Base-by-base conservation (phyloP, 2,113 vertebrate species). In the Chaetodon trifascialis region DNA sequence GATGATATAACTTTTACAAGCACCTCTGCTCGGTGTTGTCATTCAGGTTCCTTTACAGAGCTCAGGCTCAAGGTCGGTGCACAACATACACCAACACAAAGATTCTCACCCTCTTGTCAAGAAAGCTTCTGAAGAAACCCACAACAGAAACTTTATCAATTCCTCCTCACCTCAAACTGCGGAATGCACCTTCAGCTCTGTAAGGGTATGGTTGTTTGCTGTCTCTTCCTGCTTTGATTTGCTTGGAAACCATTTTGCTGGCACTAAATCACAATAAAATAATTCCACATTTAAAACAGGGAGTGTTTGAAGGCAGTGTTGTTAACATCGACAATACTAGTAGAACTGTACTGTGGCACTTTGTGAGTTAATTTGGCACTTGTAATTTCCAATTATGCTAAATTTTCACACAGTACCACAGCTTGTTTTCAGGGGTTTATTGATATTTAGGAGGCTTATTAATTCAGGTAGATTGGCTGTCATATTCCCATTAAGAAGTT, bases 401-500 rank as follows among this genome's bases (percentile, higher is more conserved):
- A 3, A 82, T 76, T 87, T 84, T 9, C 52, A 40, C 69, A 44
- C 40, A 14, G 70, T 75, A 38, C 25, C 85, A 21, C 55, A 8
- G 80, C 69, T 71, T 82, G 78, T 89, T 93, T 79, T 86, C 62
- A 40, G 76, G 40, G 36, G 25, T 82, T 79, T 83, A 83, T 91
- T 93, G 66, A 80, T 87, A 78, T 92, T 93, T 83, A 89, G 75
- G 63, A 76, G 80, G 75, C 84, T 89, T 82, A 91, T 93, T 93
- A 89, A 90, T 91, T 93, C 85, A 88, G 79, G 82, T 87, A 44
- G 86, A 87, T 75, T 77, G 74, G 83, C 87, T 75, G 92, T 90
- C 90, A 87, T 77, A 42, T 86, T 89, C 87, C 85, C 82, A 93
- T 90, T 92, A 91, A 88, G 86, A 92, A 90, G 90, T 88, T 80